A percentile compares a stretch with the other conserved stretches of the same genome.
phyloP scores from a whole-genome alignment of 2,113 vertebrate genomes.

The Entosphenus tridentatus region DNA sequence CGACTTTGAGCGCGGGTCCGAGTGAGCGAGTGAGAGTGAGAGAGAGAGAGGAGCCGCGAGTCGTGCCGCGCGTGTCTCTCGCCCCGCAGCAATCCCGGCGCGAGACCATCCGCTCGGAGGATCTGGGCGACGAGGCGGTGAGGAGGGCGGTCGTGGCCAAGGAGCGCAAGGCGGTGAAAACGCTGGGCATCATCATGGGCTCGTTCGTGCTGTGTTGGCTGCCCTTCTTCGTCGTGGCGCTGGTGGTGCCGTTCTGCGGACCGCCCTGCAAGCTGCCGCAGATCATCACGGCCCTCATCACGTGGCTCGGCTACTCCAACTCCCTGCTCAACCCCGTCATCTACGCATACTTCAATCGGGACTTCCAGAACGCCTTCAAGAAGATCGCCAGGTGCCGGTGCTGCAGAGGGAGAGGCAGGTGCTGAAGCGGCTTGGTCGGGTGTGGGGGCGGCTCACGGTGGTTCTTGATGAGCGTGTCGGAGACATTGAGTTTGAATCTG shows the following conservation, averaged over 20 bases:
- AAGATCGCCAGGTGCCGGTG: conserved; percentile 88
- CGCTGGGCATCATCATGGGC: conserved; percentile 87
- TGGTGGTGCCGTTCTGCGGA: conserved; percentile 71
- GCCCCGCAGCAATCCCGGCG: no score
- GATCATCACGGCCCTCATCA: conserved; percentile 57
- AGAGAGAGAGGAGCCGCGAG: no score
- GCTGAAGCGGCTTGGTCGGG: no score
- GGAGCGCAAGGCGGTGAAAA: conserved; percentile 89
- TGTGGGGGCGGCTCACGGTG: no score
- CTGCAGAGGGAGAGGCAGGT: conserved; percentile 28
- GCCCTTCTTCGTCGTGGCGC: conserved; percentile 85
- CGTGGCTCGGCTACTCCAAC: conserved; percentile 94
- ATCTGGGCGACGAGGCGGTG: neutral
- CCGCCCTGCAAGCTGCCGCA: conserved; percentile 61
- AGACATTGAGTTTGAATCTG: no score
- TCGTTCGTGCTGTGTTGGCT: conserved; percentile 96
- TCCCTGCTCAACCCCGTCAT: conserved; percentile 90
- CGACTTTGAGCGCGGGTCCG: no score
- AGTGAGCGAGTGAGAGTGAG: no score
- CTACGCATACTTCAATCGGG: conserved; percentile 96
- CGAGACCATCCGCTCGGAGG: no score
- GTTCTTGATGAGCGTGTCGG: no score
- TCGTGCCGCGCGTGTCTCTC: no score
- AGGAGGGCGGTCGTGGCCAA: conserved; percentile 60
- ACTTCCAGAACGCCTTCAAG: conserved; percentile 94